Percentiles rank a stretch among this genome's conserved stretches.
Evolutionary conservation across 2,797 vertebrate species (phyloP).

Genomic region (Cirrhinus mrigala): DNA sequence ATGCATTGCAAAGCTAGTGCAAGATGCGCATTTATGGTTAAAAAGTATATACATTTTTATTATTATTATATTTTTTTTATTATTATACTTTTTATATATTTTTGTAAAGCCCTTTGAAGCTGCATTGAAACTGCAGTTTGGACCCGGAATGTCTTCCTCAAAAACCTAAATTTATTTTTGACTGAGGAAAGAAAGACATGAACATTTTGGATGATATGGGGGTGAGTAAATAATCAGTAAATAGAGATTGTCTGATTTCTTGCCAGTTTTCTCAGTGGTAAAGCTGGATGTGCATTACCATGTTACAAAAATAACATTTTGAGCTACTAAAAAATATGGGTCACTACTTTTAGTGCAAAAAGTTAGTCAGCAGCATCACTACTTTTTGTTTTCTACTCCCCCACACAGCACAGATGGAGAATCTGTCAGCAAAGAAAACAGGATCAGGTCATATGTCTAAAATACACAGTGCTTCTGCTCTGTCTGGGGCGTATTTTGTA

Average conservation of each 20-base stretch:
- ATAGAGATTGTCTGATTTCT: not conserved
- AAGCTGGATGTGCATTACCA: not conserved
- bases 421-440: constrained; percentile 12
- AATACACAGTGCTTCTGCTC: constrained; percentile 11
- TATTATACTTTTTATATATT: too few relatives aligned
- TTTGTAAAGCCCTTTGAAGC: too few relatives aligned
- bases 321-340: not conserved
- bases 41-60: too few relatives aligned
- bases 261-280: not conserved
- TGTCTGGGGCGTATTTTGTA: constrained; percentile 12
- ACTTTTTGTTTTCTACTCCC: not conserved
- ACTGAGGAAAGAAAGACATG: too few relatives aligned
- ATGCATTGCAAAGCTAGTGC: too few relatives aligned
- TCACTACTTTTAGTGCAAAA: not conserved
- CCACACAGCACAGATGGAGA: not conserved
- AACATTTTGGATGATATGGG: too few relatives aligned
- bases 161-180: too few relatives aligned
- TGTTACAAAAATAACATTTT: not conserved
- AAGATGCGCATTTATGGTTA: too few relatives aligned
- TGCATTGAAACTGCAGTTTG: too few relatives aligned
- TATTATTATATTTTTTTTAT: too few relatives aligned
- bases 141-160: too few relatives aligned
- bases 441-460: constrained; percentile 10
- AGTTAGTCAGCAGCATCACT: not conserved
- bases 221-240: too few relatives aligned